Evolutionary conservation across 2,797 vertebrate genomes (phyloP), one percentile per base, ranked within the genome.

Genomic region (Smutsia temminckii): DNA sequence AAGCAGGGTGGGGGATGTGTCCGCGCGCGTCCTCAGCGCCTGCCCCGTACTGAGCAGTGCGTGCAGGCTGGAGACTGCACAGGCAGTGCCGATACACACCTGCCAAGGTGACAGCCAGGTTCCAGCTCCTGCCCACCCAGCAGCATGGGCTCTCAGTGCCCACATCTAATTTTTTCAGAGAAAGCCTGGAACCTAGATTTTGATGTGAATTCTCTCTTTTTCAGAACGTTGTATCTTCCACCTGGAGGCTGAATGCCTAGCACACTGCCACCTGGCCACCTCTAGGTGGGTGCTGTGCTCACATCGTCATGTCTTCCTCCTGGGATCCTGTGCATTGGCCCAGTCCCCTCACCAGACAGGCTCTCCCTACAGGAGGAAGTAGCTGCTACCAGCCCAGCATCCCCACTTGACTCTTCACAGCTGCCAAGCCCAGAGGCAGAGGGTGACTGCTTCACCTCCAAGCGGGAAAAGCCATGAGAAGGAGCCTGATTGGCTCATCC

Each of bases 121-220:
- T 74, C 61, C 20, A 46, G 53, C 71, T 34, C 23, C 86, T 21
- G 37, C n/a, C 42, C 59, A 32, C 61, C 34, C 53, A 71, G 46
- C 55, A 77, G 74, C 77, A 93, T 16, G 11, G n/a, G 46, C 51
- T 61, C 59, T 20, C n/a, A 23, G 61, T 5, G 8, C 42, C 81
- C 80, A 66, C 69, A 68, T 69, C 77, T 64, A 16, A n/a, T 64
- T 69, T 91, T 46, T 63, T 81, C 63, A 51, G 61, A 55, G 79
- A 63, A 92, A 87, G 12, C 37, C 63, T 29, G 23, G 63, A 79
- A 69, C 71, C 18, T n/a, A 69, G 34, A 79, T 40, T 95, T 89
- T 89, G 10, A 49, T 46, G 46, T 21, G 27, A 78, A 64, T 51
- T 77, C 34, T 88, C 32, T 51, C 20, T 18, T 63, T 88, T 91